Conservation (phyloP, 37 sponge, comb jelly and placozoan genomes). For the Hormiphora californensis region DNA sequence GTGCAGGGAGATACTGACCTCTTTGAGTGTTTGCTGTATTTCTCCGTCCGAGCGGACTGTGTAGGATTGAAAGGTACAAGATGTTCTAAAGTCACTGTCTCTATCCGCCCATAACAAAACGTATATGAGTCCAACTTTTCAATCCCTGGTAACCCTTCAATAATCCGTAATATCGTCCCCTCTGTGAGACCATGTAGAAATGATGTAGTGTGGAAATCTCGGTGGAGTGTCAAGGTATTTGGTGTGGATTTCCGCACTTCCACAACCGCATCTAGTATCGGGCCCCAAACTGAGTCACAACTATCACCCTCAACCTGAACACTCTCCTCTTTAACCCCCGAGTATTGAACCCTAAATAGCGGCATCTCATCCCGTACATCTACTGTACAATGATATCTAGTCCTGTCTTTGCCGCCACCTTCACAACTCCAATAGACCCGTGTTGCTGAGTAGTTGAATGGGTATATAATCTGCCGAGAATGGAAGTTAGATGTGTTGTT, state of each 20-base stretch:
- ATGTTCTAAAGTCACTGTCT: conserved; percentile 20
- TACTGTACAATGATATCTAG: not conserved
- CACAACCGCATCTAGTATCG: not conserved
- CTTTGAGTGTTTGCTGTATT: conserved; percentile 27
- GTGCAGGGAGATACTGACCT: not conserved
- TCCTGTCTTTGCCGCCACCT: not conserved
- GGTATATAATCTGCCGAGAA: not conserved
- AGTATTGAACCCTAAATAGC: not conserved
- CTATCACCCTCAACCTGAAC: not conserved
- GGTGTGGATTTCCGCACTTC: not conserved
- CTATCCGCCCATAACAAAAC: conserved; percentile 33
- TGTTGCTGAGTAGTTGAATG: conserved; percentile 22
- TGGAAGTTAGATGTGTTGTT: conserved; percentile 35
- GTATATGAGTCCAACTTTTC: conserved; percentile 6
- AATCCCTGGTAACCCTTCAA: conserved; percentile 5
- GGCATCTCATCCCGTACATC: not conserved
- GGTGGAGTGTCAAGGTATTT: not conserved
- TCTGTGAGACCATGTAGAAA: conserved; percentile 6
- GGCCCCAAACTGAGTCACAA: not conserved
- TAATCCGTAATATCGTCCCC: not conserved
- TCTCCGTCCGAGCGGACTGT: conserved; percentile 16
- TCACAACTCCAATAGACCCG: conserved; percentile 9
- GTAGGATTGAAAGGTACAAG: conserved; percentile 20
- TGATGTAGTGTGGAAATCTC: not conserved
- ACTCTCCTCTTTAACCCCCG: not conserved